phyloP scores from a whole-genome alignment of 2,113 vertebrate genomes.

The Addax nasomaculatus region DNA sequence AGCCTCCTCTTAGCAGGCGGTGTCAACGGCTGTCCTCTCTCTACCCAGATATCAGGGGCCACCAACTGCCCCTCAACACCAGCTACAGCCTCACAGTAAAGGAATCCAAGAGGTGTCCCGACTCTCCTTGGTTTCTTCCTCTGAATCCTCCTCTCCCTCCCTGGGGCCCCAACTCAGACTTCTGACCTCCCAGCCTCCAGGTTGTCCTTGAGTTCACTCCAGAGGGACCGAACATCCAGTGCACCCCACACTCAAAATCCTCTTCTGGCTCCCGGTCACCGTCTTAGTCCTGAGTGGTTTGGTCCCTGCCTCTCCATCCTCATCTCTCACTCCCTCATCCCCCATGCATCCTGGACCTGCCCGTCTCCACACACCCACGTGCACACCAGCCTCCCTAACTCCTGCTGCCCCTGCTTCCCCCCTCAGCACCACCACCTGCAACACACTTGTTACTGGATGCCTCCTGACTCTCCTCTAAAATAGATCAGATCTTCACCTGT shows the following conservation, averaged over 20 bases:
- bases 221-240: background rate
- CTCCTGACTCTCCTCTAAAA: background rate
- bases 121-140: background rate
- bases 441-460: too few relatives aligned
- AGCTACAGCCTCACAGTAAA: background rate
- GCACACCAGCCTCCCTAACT: background rate
- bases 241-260: background rate
- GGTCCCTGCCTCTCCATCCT: background rate
- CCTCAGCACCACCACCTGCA: background rate
- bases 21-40: background rate
- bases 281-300: background rate
- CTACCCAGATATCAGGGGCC: background rate
- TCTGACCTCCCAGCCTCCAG: background rate
- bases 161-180: background rate
- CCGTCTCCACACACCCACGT: background rate
- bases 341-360: background rate
- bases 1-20: background rate
- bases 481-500: accelerated
- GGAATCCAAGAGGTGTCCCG: background rate
- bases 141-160: background rate
- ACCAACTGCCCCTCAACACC: background rate
- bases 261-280: background rate
- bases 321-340: background rate
- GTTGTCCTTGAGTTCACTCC: background rate
- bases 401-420: accelerated